A percentile compares a stretch with the other conserved stretches of the same genome.
phyloP scores from a whole-genome alignment of 2,888 invertebrate species.

The Cryptus armator region DNA sequence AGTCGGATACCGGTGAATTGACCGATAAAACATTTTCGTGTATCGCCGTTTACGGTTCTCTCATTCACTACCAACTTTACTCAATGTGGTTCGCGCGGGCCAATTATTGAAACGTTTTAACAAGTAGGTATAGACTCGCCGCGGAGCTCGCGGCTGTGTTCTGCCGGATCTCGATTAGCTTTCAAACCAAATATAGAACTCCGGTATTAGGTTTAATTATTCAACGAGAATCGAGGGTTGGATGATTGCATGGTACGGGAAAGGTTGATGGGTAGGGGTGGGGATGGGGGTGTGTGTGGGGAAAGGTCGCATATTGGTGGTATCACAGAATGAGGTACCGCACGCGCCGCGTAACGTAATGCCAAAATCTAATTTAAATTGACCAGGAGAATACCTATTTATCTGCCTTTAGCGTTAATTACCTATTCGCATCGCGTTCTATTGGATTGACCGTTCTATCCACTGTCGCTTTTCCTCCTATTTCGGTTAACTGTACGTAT shows the following conservation, averaged over 20 bases:
- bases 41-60: background rate
- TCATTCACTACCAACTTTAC: background rate
- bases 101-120: slow-evolving; percentile 54
- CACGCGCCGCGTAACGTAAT: slow-evolving; percentile 68
- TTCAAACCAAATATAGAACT: slow-evolving; percentile 50
- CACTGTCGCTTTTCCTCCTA: slow-evolving; percentile 36
- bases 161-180: slow-evolving; percentile 49
- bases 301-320: slow-evolving; percentile 31
- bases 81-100: background rate
- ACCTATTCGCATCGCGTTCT: slow-evolving; percentile 72
- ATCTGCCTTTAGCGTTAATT: slow-evolving; percentile 74
- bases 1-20: too few relatives aligned
- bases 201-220: slow-evolving; percentile 67
- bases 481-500: slow-evolving; percentile 42
- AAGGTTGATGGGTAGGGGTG: background rate
- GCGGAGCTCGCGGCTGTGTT: background rate
- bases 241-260: slow-evolving; percentile 41
- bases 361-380: slow-evolving; percentile 75
- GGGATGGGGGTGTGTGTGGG: slow-evolving; percentile 1
- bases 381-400: slow-evolving; percentile 74
- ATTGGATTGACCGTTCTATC: slow-evolving; percentile 54
- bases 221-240: slow-evolving; percentile 59
- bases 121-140: slow-evolving; percentile 27
- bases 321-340: slow-evolving; percentile 49
- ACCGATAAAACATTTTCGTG: background rate